These are phyloP conservation scores for Antedon bifida DNA, from an alignment of 35 echinoderm and acorn worm genomes.

Conservation along the genomic window DNA sequence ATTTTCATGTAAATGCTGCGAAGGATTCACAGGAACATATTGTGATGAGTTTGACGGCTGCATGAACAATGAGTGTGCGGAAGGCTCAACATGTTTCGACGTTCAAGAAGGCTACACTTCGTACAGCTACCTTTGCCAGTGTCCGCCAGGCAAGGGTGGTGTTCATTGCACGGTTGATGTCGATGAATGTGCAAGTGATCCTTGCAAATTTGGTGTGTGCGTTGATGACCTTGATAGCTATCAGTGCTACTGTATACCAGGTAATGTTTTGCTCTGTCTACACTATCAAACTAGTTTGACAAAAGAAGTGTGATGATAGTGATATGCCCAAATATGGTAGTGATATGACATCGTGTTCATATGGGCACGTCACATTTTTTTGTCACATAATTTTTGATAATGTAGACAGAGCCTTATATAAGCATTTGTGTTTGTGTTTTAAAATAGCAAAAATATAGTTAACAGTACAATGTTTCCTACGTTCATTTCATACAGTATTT, in stretches of 20 bases:
- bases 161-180: constrained; percentile 64
- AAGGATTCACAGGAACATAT: constrained; percentile 37
- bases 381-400: no score
- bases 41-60: constrained; percentile 75
- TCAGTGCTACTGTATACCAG: constrained; percentile 47
- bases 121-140: constrained; percentile 52
- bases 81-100: constrained; percentile 57
- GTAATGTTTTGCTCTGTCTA: constrained; percentile 18
- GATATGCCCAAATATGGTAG: no score
- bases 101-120: constrained; percentile 59
- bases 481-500: no score
- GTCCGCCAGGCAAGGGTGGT: constrained; percentile 55
- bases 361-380: no score
- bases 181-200: constrained; percentile 76
- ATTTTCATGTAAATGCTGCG: constrained; percentile 62
- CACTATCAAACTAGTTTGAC: no score
- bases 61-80: constrained; percentile 35
- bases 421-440: no score
- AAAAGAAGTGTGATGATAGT: no score
- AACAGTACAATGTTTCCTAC: no score
- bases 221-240: constrained; percentile 48
- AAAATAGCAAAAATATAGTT: no score
- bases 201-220: constrained; percentile 57
- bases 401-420: no score
- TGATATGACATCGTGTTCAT: no score